Percentiles rank a stretch among this genome's conserved stretches.
phyloP scores from a whole-genome alignment of 1,140 invertebrate species.

The Drosophila biarmipes region DNA sequence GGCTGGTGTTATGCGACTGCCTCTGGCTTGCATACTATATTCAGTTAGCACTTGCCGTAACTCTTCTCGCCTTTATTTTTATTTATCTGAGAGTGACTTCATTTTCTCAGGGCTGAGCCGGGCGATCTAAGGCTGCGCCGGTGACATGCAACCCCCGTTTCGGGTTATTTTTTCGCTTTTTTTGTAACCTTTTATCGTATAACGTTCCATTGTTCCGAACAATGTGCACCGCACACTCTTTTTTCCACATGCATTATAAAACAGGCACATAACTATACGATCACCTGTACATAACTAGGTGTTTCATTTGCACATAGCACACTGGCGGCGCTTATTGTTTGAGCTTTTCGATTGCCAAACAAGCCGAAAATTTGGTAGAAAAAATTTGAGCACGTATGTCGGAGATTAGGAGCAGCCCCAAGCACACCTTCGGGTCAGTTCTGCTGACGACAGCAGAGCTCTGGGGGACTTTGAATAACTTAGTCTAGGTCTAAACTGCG shows the following conservation, averaged over 20 bases:
- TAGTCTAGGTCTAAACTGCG: slow-evolving; percentile 38
- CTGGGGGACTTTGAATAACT: slow-evolving; percentile 40
- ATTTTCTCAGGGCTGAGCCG: slow-evolving; percentile 66
- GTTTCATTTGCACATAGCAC: slow-evolving; percentile 44
- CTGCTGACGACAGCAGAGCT: slow-evolving; percentile 43
- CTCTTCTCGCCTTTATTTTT: slow-evolving; percentile 60
- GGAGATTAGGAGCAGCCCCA: slow-evolving; percentile 52
- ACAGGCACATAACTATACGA: slow-evolving; percentile 43
- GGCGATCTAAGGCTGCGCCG: slow-evolving; percentile 24
- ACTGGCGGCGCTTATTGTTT: slow-evolving; percentile 48
- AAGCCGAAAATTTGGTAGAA: slow-evolving; percentile 34
- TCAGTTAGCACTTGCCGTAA: slow-evolving; percentile 78
- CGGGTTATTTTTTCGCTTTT: slow-evolving; percentile 56
- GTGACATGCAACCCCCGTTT: slow-evolving; percentile 71
- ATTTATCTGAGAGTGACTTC: slow-evolving; percentile 65
- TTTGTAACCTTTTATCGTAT: slow-evolving; percentile 73
- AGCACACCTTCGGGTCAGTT: slow-evolving; percentile 26
- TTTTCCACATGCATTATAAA: slow-evolving; percentile 77
- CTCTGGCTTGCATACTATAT: slow-evolving; percentile 49
- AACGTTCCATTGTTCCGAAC: slow-evolving; percentile 73
- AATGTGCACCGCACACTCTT: slow-evolving; percentile 60
- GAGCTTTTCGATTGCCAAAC: slow-evolving; percentile 67
- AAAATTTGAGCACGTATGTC: slow-evolving; percentile 55
- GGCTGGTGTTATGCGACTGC: slow-evolving; percentile 44
- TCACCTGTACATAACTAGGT: slow-evolving; percentile 21